These are phyloP conservation scores for Mythimna impura DNA, from an alignment of 2,888 invertebrate genomes.

Conservation along the genomic window DNA sequence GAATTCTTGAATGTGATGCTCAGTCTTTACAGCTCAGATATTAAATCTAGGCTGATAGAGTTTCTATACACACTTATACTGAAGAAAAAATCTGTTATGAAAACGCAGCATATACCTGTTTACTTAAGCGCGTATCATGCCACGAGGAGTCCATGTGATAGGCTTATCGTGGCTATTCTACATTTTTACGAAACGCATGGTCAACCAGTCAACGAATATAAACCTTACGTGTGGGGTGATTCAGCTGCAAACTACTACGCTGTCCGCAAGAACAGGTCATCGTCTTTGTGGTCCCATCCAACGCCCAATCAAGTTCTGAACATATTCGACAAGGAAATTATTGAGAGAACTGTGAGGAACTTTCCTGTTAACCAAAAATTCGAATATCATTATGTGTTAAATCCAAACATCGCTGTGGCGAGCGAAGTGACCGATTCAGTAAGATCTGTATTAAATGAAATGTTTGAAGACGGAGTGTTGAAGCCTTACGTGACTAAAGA, in stretches of 20 bases:
- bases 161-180: slow-evolving; percentile 92
- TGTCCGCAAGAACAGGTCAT: slow-evolving; percentile 88
- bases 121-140: slow-evolving; percentile 95
- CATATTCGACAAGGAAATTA: slow-evolving; percentile 91
- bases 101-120: slow-evolving; percentile 93
- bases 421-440: slow-evolving; percentile 62
- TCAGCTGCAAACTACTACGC: slow-evolving; percentile 95
- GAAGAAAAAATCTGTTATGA: slow-evolving; percentile 92
- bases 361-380: slow-evolving; percentile 92
- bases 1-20: slow-evolving; percentile 93
- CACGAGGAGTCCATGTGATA: slow-evolving; percentile 92
- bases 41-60: slow-evolving; percentile 92
- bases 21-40: slow-evolving; percentile 83
- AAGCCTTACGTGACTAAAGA: slow-evolving; percentile 71
- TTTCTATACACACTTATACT: slow-evolving; percentile 92
- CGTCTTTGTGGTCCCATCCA: slow-evolving; percentile 93
- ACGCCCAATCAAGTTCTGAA: slow-evolving; percentile 93
- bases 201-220: slow-evolving; percentile 91
- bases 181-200: slow-evolving; percentile 93
- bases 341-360: slow-evolving; percentile 92
- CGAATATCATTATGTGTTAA: slow-evolving; percentile 83
- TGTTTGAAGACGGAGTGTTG: slow-evolving; percentile 70
- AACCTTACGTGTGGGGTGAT: slow-evolving; percentile 96
- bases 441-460: slow-evolving; percentile 68
- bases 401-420: slow-evolving; percentile 64